Evolutionary conservation across 2,113 vertebrate genomes (phyloP), one percentile per base, ranked within the genome.

Genomic region (Scomber colias): DNA sequence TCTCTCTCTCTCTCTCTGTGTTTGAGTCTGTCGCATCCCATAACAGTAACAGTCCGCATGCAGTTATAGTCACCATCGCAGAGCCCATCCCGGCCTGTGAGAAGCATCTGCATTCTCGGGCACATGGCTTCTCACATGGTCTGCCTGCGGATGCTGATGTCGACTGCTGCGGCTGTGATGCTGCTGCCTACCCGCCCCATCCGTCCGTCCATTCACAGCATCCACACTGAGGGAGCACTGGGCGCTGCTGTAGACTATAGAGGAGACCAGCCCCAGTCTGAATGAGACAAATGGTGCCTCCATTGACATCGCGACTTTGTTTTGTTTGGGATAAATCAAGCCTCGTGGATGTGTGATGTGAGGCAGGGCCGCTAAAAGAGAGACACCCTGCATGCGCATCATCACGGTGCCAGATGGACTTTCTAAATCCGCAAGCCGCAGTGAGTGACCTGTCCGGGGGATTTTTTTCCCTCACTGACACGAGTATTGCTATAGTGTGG

Each of bases 61-160:
- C 82, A 60, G 83, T 11, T 70, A 66, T 66, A 50, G 0, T 74
- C 73, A 75, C 81, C 83, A 83, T 89, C 85, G 79, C 81, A 83
- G 82, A 91, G 90, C 88, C 90, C 90, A 90, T 66, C 87, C 91
- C 90, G 59, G 75, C 85, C 87, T 59, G 89, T 70, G 64, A 46
- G 70, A 64, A 17, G 66, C 77, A 89, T 90, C 90, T 90, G 90
- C 89, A 93, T 89, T 91, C 88, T 53, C 70, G 40, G 77, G 82
- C 90, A 91, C 92, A 93, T 91, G 90, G 87, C 49, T 24, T 44
- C 89, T 79, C 92, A 92, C 90, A 93, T 92, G 90, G 90, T 90
- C 75, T 85, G 89, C 71, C 72, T 91, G 91, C 88, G 85, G 92
- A 91, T 92, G 88, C 84, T 87, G 86, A 88, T 92, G 89, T 68